Conservation (phyloP, 2,888 invertebrate species). For the Diarsia rubi region DNA sequence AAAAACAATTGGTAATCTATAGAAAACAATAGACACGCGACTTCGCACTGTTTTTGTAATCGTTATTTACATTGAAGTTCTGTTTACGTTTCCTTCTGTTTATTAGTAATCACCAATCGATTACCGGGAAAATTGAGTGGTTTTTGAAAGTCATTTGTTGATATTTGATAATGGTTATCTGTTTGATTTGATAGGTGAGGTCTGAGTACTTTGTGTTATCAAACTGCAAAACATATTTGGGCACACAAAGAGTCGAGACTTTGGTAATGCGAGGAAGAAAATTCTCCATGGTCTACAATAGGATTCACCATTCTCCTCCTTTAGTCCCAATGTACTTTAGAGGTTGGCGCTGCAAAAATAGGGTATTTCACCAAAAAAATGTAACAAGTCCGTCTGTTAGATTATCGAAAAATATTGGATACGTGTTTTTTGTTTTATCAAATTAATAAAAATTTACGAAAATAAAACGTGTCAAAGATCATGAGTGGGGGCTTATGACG, state of each 20-base stretch:
- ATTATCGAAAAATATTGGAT: no score
- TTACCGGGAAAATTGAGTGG: background rate
- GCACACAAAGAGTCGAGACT: no score
- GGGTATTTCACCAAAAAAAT: no score
- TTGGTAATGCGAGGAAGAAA: background rate
- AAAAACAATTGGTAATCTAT: slow-evolving; percentile 19
- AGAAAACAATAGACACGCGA: slow-evolving; percentile 47
- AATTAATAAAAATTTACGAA: no score
- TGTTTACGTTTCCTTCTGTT: slow-evolving; percentile 22
- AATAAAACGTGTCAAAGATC: no score
- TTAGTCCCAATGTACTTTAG: background rate
- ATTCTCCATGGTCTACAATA: background rate
- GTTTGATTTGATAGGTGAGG: background rate
- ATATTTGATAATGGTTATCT: background rate
- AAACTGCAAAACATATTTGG: background rate
- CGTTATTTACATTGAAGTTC: slow-evolving; percentile 4
- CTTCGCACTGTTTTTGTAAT: slow-evolving; percentile 26
- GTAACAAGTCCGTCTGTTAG: no score
- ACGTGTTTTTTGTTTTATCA: no score
- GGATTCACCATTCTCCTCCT: background rate
- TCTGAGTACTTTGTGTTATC: background rate
- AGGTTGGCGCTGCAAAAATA: background rate
- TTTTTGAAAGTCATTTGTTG: background rate
- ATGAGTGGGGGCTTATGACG: no score
- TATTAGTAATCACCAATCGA: slow-evolving; percentile 1